Base-by-base conservation (phyloP, 2,113 vertebrate genomes). In the Phylloscopus trochilus region DNA sequence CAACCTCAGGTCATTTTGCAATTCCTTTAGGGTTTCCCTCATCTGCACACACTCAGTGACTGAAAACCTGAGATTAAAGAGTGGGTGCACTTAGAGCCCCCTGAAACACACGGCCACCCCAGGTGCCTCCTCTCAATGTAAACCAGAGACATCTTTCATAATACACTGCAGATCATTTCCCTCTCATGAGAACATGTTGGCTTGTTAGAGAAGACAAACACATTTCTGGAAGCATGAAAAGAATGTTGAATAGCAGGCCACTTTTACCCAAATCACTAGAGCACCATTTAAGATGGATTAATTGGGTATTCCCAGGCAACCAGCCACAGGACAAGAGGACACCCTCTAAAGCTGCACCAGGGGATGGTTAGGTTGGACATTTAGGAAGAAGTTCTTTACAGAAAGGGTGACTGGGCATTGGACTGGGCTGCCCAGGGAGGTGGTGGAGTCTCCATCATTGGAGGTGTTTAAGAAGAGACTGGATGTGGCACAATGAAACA, bases 291-390 rank as follows among this genome's bases (percentile, higher is more conserved):
- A 46, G 37, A 79, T 28, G 12, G 13, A 78, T 20, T 39, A 35
- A 28, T 3, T 78, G 31, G 49, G 37, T 60, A 87, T 28, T 60
- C 33, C 15, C 63, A 87, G 39, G 55, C 14, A 69, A 60, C 5
- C 27, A 77, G 33, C 72, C 60, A 5, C 0, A 44, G 72, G 31
- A 52, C 52, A 52, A 44, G 53, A 87, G 39, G 5, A 69, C 37
- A 51, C 16, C 10, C 8, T 18, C 37, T 28, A 3, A 46, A 77
- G 11, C 53, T 69, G 33, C 0, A 0, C 18, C 27, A 60, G 44
- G 31, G 14, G 27, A 44, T 0, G 14, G 27, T 59, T 22, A 86
- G 53, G 3, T 27, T 5, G 11, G 17, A 52, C 72, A 68, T 59
- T 74, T 6, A 22, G 83, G 26, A 76, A 22, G 37, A 68, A 60